phyloP scores from a whole-genome alignment of 2,113 vertebrate genomes.

The Atrichornis clamosus region DNA sequence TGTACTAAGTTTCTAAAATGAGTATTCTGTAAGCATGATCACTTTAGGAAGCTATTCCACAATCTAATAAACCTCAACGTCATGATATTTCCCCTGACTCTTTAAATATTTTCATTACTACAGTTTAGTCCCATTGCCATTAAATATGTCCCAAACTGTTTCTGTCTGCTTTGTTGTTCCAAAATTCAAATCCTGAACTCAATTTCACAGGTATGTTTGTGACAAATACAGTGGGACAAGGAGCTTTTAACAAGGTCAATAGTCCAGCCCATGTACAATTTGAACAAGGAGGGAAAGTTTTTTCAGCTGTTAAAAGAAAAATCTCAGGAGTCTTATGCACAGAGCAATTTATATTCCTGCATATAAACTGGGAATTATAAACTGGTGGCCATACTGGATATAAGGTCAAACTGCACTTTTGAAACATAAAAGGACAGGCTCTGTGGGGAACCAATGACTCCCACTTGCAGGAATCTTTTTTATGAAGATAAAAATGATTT shows the following conservation, averaged over 20 bases:
- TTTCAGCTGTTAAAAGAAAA: neutral
- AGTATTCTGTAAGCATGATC: neutral
- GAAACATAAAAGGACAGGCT: neutral
- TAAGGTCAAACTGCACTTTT: neutral
- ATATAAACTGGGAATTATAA: neutral
- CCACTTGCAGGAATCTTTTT: neutral
- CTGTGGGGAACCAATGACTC: neutral
- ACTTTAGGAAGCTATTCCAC: slow-evolving; percentile 44
- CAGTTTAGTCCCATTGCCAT: slow-evolving; percentile 33
- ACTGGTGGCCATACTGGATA: neutral
- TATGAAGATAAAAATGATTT: neutral
- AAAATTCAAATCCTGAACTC: slow-evolving; percentile 9
- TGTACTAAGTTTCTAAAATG: neutral
- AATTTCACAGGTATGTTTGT: neutral
- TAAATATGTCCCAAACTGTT: neutral
- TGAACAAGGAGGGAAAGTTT: neutral
- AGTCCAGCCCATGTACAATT: neutral
- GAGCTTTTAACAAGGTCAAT: neutral
- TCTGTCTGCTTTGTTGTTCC: neutral
- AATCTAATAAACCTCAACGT: slow-evolving; percentile 30
- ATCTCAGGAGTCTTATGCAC: neutral
- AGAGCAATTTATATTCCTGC: neutral
- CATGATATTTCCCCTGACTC: slow-evolving; percentile 9
- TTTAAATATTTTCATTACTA: neutral
- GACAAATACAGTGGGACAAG: neutral